Conservation (phyloP, 2,113 vertebrate genomes). For the Equus przewalskii region DNA sequence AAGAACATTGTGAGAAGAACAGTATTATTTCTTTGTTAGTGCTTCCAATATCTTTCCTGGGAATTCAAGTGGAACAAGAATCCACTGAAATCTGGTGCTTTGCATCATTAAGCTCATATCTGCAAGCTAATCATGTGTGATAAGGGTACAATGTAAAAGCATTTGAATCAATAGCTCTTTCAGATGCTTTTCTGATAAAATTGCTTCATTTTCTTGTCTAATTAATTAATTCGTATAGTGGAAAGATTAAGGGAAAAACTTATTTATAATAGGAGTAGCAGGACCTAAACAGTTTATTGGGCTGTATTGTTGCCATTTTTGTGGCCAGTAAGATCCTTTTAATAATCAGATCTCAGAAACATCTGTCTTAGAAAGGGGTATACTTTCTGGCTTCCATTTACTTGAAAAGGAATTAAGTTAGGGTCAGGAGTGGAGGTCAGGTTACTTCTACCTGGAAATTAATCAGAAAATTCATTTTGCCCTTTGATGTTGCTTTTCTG, state of each 20-base stretch:
- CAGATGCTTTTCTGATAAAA: constrained; percentile 72
- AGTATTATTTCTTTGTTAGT: constrained; percentile 46
- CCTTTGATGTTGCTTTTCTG: constrained; percentile 19
- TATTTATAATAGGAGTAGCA: constrained; percentile 34
- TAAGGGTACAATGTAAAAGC: constrained; percentile 68
- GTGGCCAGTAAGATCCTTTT: constrained; percentile 16
- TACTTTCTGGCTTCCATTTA: constrained; percentile 62
- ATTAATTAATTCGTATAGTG: constrained; percentile 53
- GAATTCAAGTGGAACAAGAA: constrained; percentile 69
- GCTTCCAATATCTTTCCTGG: constrained; percentile 27
- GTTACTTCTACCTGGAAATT: constrained; percentile 70
- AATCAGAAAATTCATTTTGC: constrained; percentile 64
- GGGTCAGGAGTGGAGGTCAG: constrained; percentile 21
- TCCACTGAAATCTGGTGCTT: constrained; percentile 49
- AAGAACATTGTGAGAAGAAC: not conserved
- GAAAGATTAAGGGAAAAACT: constrained; percentile 57
- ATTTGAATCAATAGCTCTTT: constrained; percentile 74
- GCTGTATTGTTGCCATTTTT: constrained; percentile 50
- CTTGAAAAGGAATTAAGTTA: constrained; percentile 66
- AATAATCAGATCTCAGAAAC: constrained; percentile 62
- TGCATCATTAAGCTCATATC: constrained; percentile 61
- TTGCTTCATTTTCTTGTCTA: constrained; percentile 61
- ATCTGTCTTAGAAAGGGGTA: constrained; percentile 8
- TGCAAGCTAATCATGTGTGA: constrained; percentile 69
- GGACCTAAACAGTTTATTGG: not conserved